Conservation (phyloP, 2,888 invertebrate genomes). For the Cerceris rybyensis region DNA sequence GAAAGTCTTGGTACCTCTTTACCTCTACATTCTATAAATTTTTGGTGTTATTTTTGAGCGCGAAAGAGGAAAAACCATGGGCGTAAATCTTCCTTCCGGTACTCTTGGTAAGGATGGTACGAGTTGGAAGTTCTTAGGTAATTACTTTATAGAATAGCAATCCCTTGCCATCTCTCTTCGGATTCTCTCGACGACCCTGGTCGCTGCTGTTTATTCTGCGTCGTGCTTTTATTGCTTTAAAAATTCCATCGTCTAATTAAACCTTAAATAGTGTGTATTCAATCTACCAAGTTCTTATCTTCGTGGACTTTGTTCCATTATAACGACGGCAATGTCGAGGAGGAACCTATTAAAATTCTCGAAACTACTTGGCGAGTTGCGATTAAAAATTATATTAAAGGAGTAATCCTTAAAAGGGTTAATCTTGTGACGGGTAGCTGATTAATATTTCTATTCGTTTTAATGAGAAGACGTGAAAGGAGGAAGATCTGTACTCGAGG, state of each 20-base stretch:
- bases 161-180: conserved; percentile 16
- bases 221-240: conserved; percentile 18
- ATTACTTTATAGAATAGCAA: conserved; percentile 35
- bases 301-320: not conserved
- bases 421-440: too few relatives aligned
- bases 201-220: conserved; percentile 32
- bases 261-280: not conserved
- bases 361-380: not conserved
- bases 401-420: not conserved
- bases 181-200: conserved; percentile 13
- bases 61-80: conserved; percentile 7
- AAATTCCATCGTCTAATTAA: conserved; percentile 20
- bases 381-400: not conserved
- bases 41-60: not conserved
- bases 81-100: conserved; percentile 36
- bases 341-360: not conserved
- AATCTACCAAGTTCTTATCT: not conserved
- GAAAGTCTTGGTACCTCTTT: conserved; percentile 37
- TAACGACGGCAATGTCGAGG: not conserved
- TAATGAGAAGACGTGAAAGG: too few relatives aligned
- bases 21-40: not conserved
- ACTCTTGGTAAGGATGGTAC: not conserved
- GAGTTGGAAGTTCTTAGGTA: conserved; percentile 10
- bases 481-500: too few relatives aligned
- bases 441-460: too few relatives aligned